Evolutionary conservation across 2,113 vertebrate genomes (phyloP).

Genomic region (Stigmatopora nigra): DNA sequence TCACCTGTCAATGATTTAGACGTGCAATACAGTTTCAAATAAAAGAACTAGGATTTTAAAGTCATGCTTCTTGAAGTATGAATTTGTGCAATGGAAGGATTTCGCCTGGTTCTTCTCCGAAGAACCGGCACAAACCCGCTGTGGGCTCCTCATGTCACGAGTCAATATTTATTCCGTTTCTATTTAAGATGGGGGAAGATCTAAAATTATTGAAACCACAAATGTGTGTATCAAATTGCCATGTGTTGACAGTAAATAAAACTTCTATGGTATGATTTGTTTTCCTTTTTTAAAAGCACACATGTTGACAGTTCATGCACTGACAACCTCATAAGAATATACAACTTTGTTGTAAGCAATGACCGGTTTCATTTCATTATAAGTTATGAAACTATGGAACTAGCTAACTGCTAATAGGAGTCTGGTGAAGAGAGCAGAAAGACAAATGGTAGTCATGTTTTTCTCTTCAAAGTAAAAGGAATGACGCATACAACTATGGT

Average conservation of each 20-base stretch:
- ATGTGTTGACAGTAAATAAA: conserved; percentile 68
- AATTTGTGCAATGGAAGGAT: conserved; percentile 16
- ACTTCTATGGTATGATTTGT: conserved; percentile 42
- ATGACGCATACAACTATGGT: neutral
- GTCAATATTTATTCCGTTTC: conserved; percentile 67
- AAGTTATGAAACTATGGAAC: neutral
- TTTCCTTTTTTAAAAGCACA: conserved; percentile 51
- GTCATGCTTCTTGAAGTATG: conserved; percentile 30
- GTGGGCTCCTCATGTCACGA: conserved; percentile 50
- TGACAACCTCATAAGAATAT: conserved; percentile 41
- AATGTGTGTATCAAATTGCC: conserved; percentile 67
- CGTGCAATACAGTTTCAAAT: conserved; percentile 12
- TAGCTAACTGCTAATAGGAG: neutral
- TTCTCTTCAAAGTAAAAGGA: neutral
- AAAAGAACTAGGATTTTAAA: neutral
- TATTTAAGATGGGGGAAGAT: conserved; percentile 63
- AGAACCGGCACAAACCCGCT: conserved; percentile 31
- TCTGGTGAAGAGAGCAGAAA: neutral
- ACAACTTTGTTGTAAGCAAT: conserved; percentile 48
- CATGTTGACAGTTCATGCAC: conserved; percentile 34
- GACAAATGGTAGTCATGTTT: neutral
- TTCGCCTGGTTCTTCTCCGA: conserved; percentile 11
- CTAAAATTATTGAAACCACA: conserved; percentile 54
- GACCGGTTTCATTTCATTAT: conserved; percentile 6
- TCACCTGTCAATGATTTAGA: conserved; percentile 20